These are phyloP conservation scores for Papilio aristodemus DNA, from an alignment of 1,140 invertebrate genomes.

Conservation along the genomic window DNA sequence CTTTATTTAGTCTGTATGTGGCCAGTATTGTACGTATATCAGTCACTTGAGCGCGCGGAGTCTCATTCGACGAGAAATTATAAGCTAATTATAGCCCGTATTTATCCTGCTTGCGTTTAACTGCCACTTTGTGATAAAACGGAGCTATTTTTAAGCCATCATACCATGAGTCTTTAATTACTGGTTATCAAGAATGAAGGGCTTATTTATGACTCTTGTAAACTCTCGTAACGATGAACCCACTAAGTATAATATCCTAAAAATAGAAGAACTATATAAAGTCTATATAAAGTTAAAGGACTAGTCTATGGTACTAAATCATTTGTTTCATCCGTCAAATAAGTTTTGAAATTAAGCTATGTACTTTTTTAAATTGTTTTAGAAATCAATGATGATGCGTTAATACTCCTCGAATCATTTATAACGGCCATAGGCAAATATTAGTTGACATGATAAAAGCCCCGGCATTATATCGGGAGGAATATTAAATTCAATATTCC, in stretches of 20 bases:
- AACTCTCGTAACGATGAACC: not conserved
- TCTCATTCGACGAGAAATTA: constrained; percentile 31
- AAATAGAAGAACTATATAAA: too few species aligned
- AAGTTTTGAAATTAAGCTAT: too few species aligned
- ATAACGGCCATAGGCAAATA: too few species aligned
- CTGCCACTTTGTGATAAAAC: constrained; percentile 25
- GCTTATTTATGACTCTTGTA: constrained; percentile 16
- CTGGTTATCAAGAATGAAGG: constrained; percentile 10
- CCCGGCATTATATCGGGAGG: too few species aligned
- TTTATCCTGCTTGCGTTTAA: constrained; percentile 27
- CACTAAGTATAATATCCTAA: not conserved
- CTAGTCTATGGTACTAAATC: too few species aligned
- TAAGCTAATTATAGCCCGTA: constrained; percentile 23
- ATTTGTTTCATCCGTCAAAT: too few species aligned
- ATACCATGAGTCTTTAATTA: constrained; percentile 6
- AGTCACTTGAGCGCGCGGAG: not conserved
- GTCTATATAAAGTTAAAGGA: too few species aligned
- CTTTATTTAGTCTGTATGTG: constrained; percentile 6
- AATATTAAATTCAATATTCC: too few species aligned
- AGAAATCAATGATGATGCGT: too few species aligned
- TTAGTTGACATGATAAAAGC: too few species aligned
- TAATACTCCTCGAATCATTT: too few species aligned
- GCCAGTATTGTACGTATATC: constrained; percentile 5
- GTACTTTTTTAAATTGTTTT: too few species aligned
- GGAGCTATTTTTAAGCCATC: constrained; percentile 31